Percentiles rank a stretch among this genome's conserved stretches.
Evolutionary conservation across 2,797 vertebrate species (phyloP).

Genomic region (Cyclopterus lumpus): DNA sequence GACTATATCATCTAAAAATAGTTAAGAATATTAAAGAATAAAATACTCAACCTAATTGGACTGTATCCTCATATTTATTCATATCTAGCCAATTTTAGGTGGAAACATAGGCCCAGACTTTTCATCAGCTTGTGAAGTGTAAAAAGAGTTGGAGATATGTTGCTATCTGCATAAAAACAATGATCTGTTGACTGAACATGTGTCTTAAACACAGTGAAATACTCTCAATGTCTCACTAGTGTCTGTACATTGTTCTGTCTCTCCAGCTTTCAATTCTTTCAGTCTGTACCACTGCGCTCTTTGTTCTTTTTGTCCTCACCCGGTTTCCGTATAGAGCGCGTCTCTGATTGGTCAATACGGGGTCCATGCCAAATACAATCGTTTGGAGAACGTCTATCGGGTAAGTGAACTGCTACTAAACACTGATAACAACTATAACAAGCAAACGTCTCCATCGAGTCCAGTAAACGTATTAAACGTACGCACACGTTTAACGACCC

Average conservation of each 20-base stretch:
- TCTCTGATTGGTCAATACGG: constrained; percentile 64
- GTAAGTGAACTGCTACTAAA: constrained; percentile 54
- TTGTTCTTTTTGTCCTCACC: constrained; percentile 28
- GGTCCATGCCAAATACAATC: constrained; percentile 7
- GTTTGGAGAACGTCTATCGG: constrained; percentile 42
- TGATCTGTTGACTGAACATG: neutral
- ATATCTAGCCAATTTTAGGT: neutral
- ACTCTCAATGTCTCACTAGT: neutral
- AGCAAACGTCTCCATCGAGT: accelerated
- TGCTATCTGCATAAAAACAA: neutral
- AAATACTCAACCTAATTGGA: neutral
- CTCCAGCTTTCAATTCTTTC: neutral
- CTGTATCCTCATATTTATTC: neutral
- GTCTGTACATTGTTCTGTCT: neutral
- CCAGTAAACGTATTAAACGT: neutral
- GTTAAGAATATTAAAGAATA: neutral
- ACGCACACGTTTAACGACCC: accelerated
- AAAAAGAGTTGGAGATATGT: too few relatives aligned
- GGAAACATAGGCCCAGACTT: neutral
- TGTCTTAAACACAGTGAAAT: neutral
- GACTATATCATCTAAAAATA: neutral
- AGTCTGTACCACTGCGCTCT: neutral
- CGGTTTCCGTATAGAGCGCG: constrained; percentile 47
- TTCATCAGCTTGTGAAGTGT: too few relatives aligned
- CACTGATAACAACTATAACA: neutral